Conservation (phyloP, 1,140 invertebrate genomes). For the Dendrolimus punctatus region DNA sequence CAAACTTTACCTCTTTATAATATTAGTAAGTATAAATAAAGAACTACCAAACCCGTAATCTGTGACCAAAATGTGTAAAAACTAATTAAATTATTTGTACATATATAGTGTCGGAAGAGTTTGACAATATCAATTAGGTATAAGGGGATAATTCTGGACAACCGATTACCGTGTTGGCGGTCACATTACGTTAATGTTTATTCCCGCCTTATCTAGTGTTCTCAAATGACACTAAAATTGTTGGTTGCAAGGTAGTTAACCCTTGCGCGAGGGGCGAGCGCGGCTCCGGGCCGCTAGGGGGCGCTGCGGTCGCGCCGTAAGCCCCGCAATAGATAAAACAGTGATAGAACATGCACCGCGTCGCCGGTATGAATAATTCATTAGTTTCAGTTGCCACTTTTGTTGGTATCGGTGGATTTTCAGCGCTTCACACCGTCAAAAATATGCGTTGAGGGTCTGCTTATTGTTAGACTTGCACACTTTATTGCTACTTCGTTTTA, state of each 20-base stretch:
- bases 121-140: too few species aligned
- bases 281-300: conserved; percentile 24
- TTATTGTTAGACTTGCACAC: conserved; percentile 54
- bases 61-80: too few species aligned
- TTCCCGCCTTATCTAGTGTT: conserved; percentile 63
- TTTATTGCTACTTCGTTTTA: conserved; percentile 42
- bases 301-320: conserved; percentile 28
- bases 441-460: conserved; percentile 55
- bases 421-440: conserved; percentile 65
- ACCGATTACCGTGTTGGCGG: conserved; percentile 49
- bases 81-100: too few species aligned
- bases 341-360: conserved; percentile 71
- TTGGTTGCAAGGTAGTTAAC: conserved; percentile 68
- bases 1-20: too few species aligned
- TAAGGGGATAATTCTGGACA: too few species aligned
- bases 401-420: conserved; percentile 68
- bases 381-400: conserved; percentile 70
- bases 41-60: too few species aligned
- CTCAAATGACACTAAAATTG: conserved; percentile 66
- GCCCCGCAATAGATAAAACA: conserved; percentile 69
- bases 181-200: conserved; percentile 64
- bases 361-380: conserved; percentile 68
- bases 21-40: too few species aligned
- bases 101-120: too few species aligned
- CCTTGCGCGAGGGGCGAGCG: conserved; percentile 39